A percentile compares a stretch with the other conserved stretches of the same genome.
Evolutionary conservation across 2,113 vertebrate genomes (phyloP).

Genomic region (Cygnus buccinator): DNA sequence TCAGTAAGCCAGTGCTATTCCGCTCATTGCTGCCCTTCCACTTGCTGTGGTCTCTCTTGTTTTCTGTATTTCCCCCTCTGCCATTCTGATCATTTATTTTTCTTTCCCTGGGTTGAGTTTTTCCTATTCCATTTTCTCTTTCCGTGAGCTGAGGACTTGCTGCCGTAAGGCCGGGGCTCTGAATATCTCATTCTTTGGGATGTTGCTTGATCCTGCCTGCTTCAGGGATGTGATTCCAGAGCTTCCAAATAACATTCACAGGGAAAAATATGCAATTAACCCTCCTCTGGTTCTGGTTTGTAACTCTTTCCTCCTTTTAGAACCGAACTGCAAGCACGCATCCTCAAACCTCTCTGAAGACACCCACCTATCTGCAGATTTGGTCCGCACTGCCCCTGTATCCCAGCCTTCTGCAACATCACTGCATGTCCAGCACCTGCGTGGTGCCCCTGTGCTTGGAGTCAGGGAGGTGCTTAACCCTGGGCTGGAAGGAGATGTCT

Average conservation of each 20-base stretch:
- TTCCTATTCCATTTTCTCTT: not conserved
- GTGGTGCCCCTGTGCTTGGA: not conserved
- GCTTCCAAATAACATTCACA: not conserved
- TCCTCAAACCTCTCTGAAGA: not conserved
- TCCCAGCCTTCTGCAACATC: not conserved
- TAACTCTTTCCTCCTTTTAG: not conserved
- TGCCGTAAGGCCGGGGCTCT: not conserved
- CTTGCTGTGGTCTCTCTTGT: not conserved
- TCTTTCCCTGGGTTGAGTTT: not conserved
- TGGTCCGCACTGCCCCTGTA: not conserved
- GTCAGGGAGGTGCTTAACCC: not conserved
- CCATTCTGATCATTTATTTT: not conserved
- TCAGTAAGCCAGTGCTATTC: not conserved
- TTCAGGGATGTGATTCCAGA: not conserved
- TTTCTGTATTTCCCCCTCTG: not conserved
- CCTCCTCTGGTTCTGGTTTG: not conserved
- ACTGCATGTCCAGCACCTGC: not conserved
- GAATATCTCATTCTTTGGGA: not conserved
- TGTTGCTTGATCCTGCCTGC: not conserved
- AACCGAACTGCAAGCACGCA: not conserved
- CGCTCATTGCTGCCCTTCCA: not conserved
- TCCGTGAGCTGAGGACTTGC: not conserved
- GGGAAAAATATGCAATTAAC: not conserved
- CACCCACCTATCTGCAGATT: not conserved
- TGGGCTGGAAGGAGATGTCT: not conserved